Conservation (phyloP, 1,140 invertebrate genomes). For the Tetranychus urticae region DNA sequence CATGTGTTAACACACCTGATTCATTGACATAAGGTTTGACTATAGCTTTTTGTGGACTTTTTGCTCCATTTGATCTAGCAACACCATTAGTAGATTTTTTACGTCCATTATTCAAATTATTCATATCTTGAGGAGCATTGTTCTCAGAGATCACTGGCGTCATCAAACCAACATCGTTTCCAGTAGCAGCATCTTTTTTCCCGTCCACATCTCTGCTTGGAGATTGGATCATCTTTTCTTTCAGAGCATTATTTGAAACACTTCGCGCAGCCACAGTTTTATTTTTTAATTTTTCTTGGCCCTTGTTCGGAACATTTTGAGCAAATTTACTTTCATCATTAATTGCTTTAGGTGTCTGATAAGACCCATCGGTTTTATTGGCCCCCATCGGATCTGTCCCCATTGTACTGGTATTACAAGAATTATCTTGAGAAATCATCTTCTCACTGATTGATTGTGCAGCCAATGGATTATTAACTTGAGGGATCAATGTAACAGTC, state of each 20-base stretch:
- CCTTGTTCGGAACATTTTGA: background rate
- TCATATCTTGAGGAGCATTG: background rate
- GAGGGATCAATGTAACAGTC: background rate
- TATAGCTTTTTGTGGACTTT: conserved; percentile 42
- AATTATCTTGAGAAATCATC: background rate
- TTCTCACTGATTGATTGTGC: background rate
- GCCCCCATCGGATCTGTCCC: no score
- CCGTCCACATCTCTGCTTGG: no score
- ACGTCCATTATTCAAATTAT: background rate
- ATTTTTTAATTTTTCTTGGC: background rate
- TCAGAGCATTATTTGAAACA: background rate
- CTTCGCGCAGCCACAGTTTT: background rate
- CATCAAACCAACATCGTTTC: background rate
- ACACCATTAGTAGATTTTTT: background rate
- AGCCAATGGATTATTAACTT: background rate
- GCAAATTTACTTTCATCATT: no score
- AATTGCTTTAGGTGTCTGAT: no score
- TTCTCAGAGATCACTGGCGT: background rate
- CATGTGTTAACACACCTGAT: conserved; percentile 83
- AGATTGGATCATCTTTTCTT: background rate
- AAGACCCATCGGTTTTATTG: no score
- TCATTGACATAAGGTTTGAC: conserved; percentile 34
- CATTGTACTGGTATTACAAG: background rate
- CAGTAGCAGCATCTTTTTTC: background rate
- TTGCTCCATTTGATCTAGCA: conserved; percentile 12